A percentile compares a stretch with the other conserved stretches of the same genome.
Evolutionary conservation across 2,113 vertebrate genomes (phyloP).

Genomic region (Mobula birostris): DNA sequence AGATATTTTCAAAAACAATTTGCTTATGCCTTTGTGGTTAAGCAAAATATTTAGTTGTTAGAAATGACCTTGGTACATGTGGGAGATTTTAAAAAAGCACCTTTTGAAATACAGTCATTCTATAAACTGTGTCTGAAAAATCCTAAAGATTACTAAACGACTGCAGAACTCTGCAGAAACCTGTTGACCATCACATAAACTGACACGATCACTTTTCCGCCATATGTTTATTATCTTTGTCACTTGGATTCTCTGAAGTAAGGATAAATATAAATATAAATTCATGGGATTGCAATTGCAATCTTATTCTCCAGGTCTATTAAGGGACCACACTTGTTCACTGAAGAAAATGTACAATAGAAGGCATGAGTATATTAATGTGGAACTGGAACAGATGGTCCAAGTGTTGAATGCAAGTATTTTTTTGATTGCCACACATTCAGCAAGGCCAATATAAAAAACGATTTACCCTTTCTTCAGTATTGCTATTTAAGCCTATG

Average conservation of each 20-base stretch:
- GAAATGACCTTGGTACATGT: not conserved
- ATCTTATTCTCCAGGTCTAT: not conserved
- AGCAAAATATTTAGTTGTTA: not conserved
- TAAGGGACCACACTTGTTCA: not conserved
- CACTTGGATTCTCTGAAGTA: not conserved
- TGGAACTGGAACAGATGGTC: not conserved
- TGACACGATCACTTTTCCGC: not conserved
- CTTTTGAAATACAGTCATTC: not conserved
- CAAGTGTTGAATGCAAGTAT: not conserved
- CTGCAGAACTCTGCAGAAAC: not conserved
- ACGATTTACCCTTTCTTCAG: not conserved
- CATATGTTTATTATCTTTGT: not conserved
- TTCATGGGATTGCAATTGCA: not conserved
- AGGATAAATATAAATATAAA: not conserved
- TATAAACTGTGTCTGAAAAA: not conserved
- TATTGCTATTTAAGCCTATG: not conserved
- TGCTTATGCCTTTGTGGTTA: not conserved
- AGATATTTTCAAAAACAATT: not conserved
- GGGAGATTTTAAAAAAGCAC: not conserved
- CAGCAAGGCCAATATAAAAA: not conserved
- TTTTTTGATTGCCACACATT: not conserved
- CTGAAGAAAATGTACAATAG: not conserved
- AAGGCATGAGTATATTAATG: not conserved
- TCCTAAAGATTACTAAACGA: not conserved
- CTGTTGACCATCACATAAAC: not conserved